Evolutionary conservation across 2,888 invertebrate genomes (phyloP).

Genomic region (Lepas anatifera): DNA sequence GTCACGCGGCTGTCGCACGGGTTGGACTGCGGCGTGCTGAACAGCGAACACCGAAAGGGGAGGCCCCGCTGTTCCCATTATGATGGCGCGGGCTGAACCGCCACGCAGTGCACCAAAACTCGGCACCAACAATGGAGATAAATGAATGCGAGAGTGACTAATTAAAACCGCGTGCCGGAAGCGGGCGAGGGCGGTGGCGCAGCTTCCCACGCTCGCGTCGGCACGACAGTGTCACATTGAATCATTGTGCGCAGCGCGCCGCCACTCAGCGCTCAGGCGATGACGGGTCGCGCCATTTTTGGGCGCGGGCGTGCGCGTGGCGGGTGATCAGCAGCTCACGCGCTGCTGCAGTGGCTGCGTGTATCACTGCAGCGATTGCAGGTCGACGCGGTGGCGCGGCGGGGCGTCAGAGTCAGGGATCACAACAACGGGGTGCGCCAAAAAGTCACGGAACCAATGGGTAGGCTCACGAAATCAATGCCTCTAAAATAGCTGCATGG

Average conservation of each 20-base stretch:
- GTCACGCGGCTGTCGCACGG: too few species aligned
- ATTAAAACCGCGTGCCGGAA: constrained; percentile 2
- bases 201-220: constrained; percentile 2
- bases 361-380: neutral
- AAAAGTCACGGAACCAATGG: too few species aligned
- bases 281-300: neutral
- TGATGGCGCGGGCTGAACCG: too few species aligned
- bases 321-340: neutral
- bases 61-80: too few species aligned
- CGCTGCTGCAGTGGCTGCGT: neutral
- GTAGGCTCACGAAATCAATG: too few species aligned
- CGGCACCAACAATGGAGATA: constrained; percentile 6
- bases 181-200: neutral
- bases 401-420: too few species aligned
- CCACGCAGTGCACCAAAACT: too few species aligned
- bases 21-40: too few species aligned
- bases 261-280: neutral
- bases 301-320: neutral
- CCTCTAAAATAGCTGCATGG: too few species aligned
- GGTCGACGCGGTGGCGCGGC: neutral
- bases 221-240: neutral
- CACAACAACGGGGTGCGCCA: too few species aligned
- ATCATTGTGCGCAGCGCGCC: neutral
- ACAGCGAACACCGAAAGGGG: too few species aligned
- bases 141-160: neutral